Conservation (phyloP, 2,113 vertebrate genomes). For the Sylvietta virens region DNA sequence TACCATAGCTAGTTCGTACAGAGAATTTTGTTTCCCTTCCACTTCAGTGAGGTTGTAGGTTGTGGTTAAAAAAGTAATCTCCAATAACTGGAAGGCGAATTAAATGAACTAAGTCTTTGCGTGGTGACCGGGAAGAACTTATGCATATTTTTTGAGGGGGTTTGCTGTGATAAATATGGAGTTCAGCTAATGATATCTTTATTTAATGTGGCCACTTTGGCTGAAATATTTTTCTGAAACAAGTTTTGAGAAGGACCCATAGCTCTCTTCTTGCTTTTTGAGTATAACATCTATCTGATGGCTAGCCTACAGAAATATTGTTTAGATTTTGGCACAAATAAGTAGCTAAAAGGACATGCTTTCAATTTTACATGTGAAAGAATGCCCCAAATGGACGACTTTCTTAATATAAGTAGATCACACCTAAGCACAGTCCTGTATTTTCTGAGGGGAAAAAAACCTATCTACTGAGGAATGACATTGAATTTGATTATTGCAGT, state of each 20-base stretch:
- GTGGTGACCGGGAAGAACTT: background rate
- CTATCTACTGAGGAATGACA: background rate
- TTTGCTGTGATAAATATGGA: rapidly evolving
- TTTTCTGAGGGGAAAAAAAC: background rate
- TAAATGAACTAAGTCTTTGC: background rate
- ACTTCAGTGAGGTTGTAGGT: background rate
- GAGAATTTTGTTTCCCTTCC: background rate
- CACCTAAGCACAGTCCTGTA: background rate
- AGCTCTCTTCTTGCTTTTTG: background rate
- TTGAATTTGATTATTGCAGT: background rate
- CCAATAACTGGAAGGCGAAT: background rate
- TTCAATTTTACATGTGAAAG: rapidly evolving
- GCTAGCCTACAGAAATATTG: background rate
- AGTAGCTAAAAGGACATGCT: background rate
- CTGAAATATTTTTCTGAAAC: background rate
- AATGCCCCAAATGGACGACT: background rate
- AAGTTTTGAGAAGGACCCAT: background rate
- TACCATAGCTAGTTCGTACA: background rate
- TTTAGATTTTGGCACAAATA: background rate
- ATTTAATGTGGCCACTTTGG: background rate
- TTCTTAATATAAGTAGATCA: background rate
- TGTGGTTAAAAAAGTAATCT: background rate
- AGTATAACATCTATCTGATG: background rate
- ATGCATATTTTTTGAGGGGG: rapidly evolving
- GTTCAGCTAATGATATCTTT: background rate